phyloP scores from a whole-genome alignment of 2,113 vertebrate species.

The Marcusenius ussheri region DNA sequence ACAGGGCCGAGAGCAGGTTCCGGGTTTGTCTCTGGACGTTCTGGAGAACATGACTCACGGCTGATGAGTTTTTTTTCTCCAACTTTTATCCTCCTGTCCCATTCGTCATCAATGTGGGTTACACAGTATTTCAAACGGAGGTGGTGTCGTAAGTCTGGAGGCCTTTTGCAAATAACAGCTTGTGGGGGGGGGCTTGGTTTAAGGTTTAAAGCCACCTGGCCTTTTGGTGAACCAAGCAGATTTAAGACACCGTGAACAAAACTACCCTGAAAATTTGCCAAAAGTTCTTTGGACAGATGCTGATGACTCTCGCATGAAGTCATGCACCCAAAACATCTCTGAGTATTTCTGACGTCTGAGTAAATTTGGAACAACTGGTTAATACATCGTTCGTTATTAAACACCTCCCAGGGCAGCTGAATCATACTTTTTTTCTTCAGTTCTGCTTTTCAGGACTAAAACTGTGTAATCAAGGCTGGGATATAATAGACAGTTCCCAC shows the following conservation, averaged over 20 bases:
- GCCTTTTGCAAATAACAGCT: background rate
- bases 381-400: background rate
- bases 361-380: background rate
- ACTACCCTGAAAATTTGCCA: background rate
- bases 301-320: background rate
- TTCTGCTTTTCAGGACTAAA: background rate
- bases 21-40: background rate
- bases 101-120: background rate
- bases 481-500: background rate
- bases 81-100: background rate
- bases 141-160: background rate
- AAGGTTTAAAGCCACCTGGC: background rate
- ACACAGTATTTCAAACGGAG: background rate
- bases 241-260: background rate
- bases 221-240: background rate
- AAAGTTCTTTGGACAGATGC: background rate
- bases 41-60: background rate
- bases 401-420: background rate
- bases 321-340: background rate
- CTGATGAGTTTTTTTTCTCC: background rate
- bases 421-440: background rate
- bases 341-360: background rate
- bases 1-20: background rate
- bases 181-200: background rate
- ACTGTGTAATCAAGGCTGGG: background rate